Conservation (phyloP, 2,888 invertebrate species). For the Drosophila lutescens region DNA sequence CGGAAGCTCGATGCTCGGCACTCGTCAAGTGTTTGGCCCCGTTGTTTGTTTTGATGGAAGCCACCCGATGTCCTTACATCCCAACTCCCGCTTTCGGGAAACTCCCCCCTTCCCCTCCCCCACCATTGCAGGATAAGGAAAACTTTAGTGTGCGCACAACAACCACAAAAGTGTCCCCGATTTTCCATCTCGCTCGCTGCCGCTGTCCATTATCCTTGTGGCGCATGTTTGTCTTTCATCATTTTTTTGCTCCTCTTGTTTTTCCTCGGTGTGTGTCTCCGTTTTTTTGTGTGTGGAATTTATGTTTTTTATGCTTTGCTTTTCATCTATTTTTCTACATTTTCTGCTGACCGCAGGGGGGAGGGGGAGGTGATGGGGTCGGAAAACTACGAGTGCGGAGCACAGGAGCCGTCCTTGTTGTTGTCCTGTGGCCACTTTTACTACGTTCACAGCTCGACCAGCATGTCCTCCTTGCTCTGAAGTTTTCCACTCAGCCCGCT, state of each 20-base stretch:
- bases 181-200: constrained; percentile 28
- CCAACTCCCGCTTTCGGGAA: constrained; percentile 4
- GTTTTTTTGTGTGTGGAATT: constrained; percentile 61
- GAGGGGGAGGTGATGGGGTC: constrained; percentile 5
- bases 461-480: constrained; percentile 59
- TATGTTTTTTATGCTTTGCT: constrained; percentile 75
- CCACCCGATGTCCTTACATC: constrained; percentile 16
- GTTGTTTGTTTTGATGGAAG: constrained; percentile 72
- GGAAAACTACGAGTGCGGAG: constrained; percentile 22
- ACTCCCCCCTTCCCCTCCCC: background rate
- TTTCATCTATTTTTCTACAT: constrained; percentile 63
- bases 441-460: constrained; percentile 58
- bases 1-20: constrained; percentile 20
- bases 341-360: constrained; percentile 74
- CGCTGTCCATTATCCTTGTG: constrained; percentile 73
- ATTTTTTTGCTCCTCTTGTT: constrained; percentile 60
- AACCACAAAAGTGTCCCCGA: constrained; percentile 48
- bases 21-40: constrained; percentile 61
- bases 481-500: constrained; percentile 36
- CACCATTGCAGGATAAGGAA: constrained; percentile 8
- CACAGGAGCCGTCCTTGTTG: constrained; percentile 49
- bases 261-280: constrained; percentile 36
- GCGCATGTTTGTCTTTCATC: constrained; percentile 82
- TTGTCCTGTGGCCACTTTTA: constrained; percentile 56
- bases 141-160: constrained; percentile 45